Percentiles rank a stretch among this genome's conserved stretches.
Conservation (phyloP, 2,113 vertebrate species). For the Lasiurus borealis region DNA sequence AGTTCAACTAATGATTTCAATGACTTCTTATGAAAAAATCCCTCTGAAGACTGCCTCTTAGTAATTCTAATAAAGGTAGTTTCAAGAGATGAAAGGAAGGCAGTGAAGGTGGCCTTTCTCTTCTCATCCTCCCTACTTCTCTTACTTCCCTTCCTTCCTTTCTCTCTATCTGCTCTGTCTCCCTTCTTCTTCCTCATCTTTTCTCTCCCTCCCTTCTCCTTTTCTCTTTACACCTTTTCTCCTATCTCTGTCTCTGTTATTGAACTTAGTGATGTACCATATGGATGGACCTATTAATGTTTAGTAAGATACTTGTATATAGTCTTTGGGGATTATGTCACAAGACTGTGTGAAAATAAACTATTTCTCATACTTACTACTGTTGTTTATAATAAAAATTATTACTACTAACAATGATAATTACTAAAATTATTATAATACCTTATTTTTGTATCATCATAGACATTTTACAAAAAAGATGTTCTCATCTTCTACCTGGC, state of each 20-base stretch:
- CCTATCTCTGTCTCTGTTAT: neutral
- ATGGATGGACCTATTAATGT: neutral
- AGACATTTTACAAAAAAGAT: slow-evolving; percentile 1
- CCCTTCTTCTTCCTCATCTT: neutral
- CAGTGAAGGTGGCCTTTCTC: neutral
- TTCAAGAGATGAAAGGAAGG: neutral
- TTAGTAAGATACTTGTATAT: neutral
- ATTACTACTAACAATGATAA: neutral
- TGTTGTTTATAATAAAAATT: neutral
- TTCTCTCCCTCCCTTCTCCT: neutral
- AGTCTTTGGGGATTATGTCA: neutral
- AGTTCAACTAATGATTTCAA: slow-evolving; percentile 8
- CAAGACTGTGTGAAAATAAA: neutral
- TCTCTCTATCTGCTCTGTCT: neutral
- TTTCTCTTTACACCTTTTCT: neutral
- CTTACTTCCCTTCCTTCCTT: neutral
- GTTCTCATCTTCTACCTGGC: neutral
- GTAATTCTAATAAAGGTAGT: neutral
- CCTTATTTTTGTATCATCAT: slow-evolving; percentile 37
- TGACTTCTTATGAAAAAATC: slow-evolving; percentile 5
- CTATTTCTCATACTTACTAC: neutral
- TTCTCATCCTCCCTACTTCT: neutral
- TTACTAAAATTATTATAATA: slow-evolving; percentile 22
- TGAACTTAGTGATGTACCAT: neutral
- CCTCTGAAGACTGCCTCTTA: neutral